Base-by-base conservation (phyloP, 2,797 vertebrate genomes). In the Loriculus beryllinus region DNA sequence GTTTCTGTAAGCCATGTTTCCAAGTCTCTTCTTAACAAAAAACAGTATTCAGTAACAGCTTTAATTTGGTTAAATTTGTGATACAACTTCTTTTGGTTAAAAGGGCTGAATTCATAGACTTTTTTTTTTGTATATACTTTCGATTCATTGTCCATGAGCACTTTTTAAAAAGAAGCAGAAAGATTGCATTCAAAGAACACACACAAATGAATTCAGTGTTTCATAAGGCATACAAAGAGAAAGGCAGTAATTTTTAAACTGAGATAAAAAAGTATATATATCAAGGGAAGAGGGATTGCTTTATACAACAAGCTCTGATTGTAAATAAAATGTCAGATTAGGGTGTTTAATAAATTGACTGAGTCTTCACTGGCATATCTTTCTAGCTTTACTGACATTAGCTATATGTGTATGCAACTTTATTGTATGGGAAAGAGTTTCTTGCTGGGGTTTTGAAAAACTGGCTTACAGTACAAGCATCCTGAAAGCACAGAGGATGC, bases 331-430 rank as follows among this genome's bases (percentile, higher is more conserved):
- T 51, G 63, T 93, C 93, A 88, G 35, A 89, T 78, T 83, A 92
- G 96, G 94, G 96, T 87, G 47, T 93, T 97, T 94, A 96, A 91
- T 93, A 92, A 92, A 90, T 81, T 83, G 69, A 63, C 77, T 95
- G 79, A 48, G 23, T 88, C 81, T 84, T 93, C 78, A 74, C 74
- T 95, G 89, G 88, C 88, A 91, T 93, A 80, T 86, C 84, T 90
- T 90, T 85, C 85, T 71, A 90, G 65, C 40, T 91, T 81, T 92
- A 93, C 88, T 93, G 86, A 92, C 91, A 90, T 94, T 88, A 92
- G n/a, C 70, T 95, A 12, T 54, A 92, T 91, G 85, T 77, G 31
- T 63, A 88, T 72, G 37, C 81, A 79, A 87, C 31, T 91, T 95
- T 64, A 76, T 49, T 90, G 37, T 63, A 88, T 68, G 62, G 67